A percentile compares a stretch with the other conserved stretches of the same genome.
These are phyloP conservation scores for Zelostemma sp. DNA, from an alignment of 1,140 invertebrate species.

Conservation along the genomic window DNA sequence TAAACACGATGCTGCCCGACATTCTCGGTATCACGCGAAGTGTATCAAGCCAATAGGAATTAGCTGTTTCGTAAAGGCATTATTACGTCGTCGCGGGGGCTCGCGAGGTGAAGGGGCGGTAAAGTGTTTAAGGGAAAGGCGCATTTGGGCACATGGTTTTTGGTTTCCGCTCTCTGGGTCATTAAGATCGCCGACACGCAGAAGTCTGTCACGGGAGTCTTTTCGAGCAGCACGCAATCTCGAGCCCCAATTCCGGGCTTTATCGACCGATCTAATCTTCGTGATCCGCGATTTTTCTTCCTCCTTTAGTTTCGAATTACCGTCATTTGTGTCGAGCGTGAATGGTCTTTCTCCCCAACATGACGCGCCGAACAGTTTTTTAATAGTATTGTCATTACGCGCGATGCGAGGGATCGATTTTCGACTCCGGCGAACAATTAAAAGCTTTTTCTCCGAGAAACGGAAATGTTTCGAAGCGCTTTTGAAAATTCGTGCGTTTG, in stretches of 20 bases:
- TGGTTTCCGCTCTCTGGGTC: slow-evolving; percentile 2
- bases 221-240: slow-evolving; percentile 1
- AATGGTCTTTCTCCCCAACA: too few species aligned
- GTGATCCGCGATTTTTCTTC: not conserved
- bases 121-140: not conserved
- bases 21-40: not conserved
- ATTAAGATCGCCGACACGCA: not conserved
- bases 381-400: too few species aligned
- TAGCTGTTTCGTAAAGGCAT: not conserved
- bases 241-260: too few species aligned
- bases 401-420: too few species aligned
- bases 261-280: slow-evolving; percentile 1
- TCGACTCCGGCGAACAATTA: too few species aligned
- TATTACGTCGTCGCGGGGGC: not conserved
- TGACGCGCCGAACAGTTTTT: too few species aligned
- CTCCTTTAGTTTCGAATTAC: not conserved
- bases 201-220: not conserved
- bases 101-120: not conserved
- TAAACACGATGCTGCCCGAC: not conserved
- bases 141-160: slow-evolving; percentile 1
- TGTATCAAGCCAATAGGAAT: slow-evolving; percentile 1
- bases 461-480: too few species aligned
- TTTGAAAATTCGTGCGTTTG: too few species aligned
- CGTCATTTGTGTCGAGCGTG: too few species aligned
- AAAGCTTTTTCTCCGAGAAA: too few species aligned